These are phyloP conservation scores for Leistus spinibarbis DNA, from an alignment of 2,888 invertebrate species.

Conservation along the genomic window DNA sequence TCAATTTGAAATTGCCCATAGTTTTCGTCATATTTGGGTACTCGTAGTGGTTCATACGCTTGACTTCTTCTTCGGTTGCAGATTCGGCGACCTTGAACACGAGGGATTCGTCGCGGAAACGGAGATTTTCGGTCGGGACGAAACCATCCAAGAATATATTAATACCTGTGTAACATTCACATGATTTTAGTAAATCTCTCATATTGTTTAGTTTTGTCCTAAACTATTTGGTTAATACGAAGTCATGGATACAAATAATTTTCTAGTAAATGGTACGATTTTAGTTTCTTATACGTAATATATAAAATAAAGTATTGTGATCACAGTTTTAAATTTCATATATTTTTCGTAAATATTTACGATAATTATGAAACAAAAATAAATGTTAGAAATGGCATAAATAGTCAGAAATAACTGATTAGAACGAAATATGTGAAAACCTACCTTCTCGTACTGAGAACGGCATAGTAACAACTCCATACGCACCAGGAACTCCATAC, in stretches of 20 bases:
- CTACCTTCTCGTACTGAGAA: constrained; percentile 98
- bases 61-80: constrained; percentile 96
- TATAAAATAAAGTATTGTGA: too few species aligned
- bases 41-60: constrained; percentile 94
- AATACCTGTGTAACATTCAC: constrained; percentile 67
- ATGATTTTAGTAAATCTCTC: background rate
- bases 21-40: constrained; percentile 92
- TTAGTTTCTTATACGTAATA: too few species aligned
- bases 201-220: background rate
- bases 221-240: too few species aligned
- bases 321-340: too few species aligned
- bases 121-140: constrained; percentile 98
- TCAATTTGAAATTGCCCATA: constrained; percentile 78
- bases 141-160: constrained; percentile 99
- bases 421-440: too few species aligned
- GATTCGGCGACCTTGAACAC: constrained; percentile 99
- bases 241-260: too few species aligned
- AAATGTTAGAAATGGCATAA: constrained; percentile 3
- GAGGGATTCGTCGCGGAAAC: constrained; percentile 95
- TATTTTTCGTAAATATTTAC: too few species aligned
- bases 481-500: constrained; percentile 98
- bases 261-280: too few species aligned
- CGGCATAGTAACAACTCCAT: constrained; percentile 99
- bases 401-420: too few species aligned
- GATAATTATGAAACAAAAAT: too few species aligned